Conservation (phyloP, 2,113 vertebrate species). For the Halcyon senegalensis region DNA sequence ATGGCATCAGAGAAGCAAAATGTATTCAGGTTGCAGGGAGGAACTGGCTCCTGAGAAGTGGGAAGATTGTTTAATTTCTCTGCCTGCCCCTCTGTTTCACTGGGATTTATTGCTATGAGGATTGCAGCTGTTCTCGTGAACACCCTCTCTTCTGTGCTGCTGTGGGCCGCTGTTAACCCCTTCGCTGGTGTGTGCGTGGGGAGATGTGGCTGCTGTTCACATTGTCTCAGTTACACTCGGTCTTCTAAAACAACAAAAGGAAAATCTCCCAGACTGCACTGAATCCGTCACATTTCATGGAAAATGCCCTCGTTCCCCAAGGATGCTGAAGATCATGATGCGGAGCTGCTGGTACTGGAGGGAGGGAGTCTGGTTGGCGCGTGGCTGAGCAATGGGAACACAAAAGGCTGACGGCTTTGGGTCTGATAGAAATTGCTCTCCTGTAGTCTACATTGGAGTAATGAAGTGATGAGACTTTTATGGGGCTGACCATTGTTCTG, state of each 20-base stretch:
- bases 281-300: not conserved
- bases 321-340: not conserved
- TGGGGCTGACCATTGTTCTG: not conserved
- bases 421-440: not conserved
- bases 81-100: not conserved
- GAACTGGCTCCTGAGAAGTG: not conserved
- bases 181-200: accelerated
- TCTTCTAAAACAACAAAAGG: not conserved
- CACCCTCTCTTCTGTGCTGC: not conserved
- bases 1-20: not conserved
- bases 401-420: not conserved
- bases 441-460: not conserved
- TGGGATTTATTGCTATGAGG: not conserved
- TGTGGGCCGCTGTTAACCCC: not conserved
- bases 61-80: not conserved
- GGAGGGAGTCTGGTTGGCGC: accelerated
- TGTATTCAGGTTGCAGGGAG: not conserved
- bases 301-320: not conserved
- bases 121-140: not conserved
- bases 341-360: not conserved
- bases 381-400: not conserved
- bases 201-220: not conserved
- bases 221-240: not conserved
- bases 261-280: not conserved
- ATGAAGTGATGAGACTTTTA: not conserved